Base-by-base conservation (phyloP, 2,797 vertebrate species). In the Pipistrellus pygmaeus region DNA sequence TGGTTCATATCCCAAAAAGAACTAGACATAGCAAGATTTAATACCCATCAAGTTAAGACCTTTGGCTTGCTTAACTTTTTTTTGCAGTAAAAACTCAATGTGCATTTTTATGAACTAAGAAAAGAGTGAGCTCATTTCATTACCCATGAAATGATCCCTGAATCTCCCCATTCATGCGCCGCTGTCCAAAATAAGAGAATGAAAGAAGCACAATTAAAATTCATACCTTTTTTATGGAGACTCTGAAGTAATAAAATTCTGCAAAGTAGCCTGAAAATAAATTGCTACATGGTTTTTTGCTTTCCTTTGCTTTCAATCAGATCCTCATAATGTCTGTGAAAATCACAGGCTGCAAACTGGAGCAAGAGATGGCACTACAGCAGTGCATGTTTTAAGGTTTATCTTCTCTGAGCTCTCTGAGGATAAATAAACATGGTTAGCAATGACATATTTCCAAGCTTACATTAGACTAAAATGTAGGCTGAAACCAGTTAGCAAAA, bases 401-500 rank as follows among this genome's bases (percentile, higher is more conserved):
- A 35, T 60, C 62, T 90, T 85, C 60, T 81, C 32, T 84, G n/a
- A 78, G 66, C 25, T 77, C 23, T 64, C 44, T 75, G 55, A 93
- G 35, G 32, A 3, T 51, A 3, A 72, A 68, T 83, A 87, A 87
- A 68, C 38, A 53, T 23, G 12, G 55, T 78, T 90, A 91, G 27
- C 38, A 41, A 76, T 53, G 55, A 6, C 62, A 35, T 64, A 11
- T 81, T 91, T 93, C 73, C 57, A 21, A 82, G 21, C 23, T 95
- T 85, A 53, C 25, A 53, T 85, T 66, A 64, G 38, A 82, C 15
- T 89, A 75, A 95, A 93, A n/a, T 15, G 11, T 38, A 44, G 51
- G 13, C 73, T 94, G 30, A 83, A 53, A 73, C 23, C 55, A 90
- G 68, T 82, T 44, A 95, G 66, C 69, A 88, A 82, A 95, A 85